Conservation (phyloP, 2,797 vertebrate species). For the Rhinella marina region DNA sequence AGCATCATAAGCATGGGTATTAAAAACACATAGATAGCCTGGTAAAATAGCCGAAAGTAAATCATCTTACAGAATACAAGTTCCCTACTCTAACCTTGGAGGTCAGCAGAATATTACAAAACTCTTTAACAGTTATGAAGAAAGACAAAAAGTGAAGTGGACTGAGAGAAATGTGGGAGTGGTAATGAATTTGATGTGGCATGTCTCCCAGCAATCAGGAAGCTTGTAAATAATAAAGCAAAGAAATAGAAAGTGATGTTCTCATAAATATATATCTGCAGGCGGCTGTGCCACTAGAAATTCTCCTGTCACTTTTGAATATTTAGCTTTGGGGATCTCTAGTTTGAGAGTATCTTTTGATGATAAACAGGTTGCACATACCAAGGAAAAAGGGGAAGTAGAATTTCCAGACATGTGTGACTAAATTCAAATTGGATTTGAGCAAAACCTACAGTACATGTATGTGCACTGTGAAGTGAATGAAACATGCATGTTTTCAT, state of each 20-base stretch:
- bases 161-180: slow-evolving; percentile 59
- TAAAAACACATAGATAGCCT: not conserved
- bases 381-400: slow-evolving; percentile 67
- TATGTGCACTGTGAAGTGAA: not conserved
- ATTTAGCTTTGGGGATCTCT: slow-evolving; percentile 79
- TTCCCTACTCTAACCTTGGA: slow-evolving; percentile 5
- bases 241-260: slow-evolving; percentile 85
- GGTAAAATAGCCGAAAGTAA: not conserved
- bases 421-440: slow-evolving; percentile 8
- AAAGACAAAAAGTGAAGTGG: slow-evolving; percentile 49
- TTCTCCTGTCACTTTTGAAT: slow-evolving; percentile 83
- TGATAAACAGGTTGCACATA: slow-evolving; percentile 79
- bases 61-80: not conserved
- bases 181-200: slow-evolving; percentile 74
- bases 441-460: not conserved
- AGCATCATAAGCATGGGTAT: too few species aligned
- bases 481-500: not conserved
- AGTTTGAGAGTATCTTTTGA: slow-evolving; percentile 82
- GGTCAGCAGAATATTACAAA: slow-evolving; percentile 30
- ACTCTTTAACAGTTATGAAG: slow-evolving; percentile 42
- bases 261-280: slow-evolving; percentile 83
- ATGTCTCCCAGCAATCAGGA: slow-evolving; percentile 75
- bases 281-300: slow-evolving; percentile 81
- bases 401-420: slow-evolving; percentile 6
- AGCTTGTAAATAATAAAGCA: slow-evolving; percentile 79